These are phyloP conservation scores for Anolis apletophallus DNA, from an alignment of 2,797 vertebrate genomes.

Conservation along the genomic window DNA sequence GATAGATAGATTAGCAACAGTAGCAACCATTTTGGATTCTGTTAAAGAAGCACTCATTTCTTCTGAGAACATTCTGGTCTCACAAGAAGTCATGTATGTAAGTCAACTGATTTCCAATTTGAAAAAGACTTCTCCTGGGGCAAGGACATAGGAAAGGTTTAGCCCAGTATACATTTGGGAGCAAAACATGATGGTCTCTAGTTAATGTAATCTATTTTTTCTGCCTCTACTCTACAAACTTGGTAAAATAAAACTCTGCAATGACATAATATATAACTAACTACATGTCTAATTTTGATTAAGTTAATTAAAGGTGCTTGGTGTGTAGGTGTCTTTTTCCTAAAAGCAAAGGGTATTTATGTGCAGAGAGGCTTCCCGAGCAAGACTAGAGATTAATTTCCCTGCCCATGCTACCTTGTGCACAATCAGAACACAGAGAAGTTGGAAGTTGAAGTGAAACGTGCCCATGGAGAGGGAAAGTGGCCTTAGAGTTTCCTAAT, in stretches of 20 bases:
- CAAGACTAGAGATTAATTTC: background rate
- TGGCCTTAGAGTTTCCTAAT: background rate
- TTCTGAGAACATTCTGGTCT: slow-evolving; percentile 10
- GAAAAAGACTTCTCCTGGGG: too few relatives aligned
- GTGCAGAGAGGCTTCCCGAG: background rate
- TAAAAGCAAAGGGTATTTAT: background rate
- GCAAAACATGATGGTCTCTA: too few relatives aligned
- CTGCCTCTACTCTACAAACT: background rate
- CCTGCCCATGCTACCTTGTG: background rate
- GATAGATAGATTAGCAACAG: too few relatives aligned
- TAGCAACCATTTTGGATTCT: slow-evolving; percentile 58
- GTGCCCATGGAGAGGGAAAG: background rate
- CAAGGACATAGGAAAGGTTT: too few relatives aligned
- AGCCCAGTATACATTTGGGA: too few relatives aligned
- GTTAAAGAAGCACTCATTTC: slow-evolving; percentile 52
- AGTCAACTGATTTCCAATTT: too few relatives aligned
- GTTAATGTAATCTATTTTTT: too few relatives aligned
- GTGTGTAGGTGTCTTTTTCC: background rate
- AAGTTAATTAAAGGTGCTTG: background rate
- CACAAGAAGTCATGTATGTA: slow-evolving; percentile 48
- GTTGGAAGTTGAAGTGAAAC: background rate
- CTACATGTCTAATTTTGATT: background rate
- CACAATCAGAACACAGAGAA: background rate
- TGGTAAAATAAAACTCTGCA: background rate
- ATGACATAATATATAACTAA: background rate